A percentile compares a stretch with the other conserved stretches of the same genome.
These are phyloP conservation scores for Prinia subflava DNA, from an alignment of 2,113 vertebrate genomes.

Conservation along the genomic window DNA sequence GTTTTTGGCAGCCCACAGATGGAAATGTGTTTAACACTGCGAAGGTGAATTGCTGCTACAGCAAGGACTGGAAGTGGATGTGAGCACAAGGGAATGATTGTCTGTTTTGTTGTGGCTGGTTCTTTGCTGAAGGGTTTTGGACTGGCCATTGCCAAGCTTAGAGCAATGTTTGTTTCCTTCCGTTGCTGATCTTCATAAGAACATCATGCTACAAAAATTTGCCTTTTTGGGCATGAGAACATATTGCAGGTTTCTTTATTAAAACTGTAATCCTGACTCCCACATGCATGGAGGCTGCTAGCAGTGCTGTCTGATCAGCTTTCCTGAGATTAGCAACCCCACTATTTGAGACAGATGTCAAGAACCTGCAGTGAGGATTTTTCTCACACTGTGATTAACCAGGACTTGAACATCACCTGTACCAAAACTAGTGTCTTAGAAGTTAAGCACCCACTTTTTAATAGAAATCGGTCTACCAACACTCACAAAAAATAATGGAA, in stretches of 20 bases:
- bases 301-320: background rate
- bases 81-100: constrained; percentile 2
- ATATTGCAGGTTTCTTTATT: background rate
- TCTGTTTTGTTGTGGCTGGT: background rate
- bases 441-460: background rate
- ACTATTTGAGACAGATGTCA: background rate
- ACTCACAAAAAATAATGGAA: background rate
- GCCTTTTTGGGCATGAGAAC: background rate
- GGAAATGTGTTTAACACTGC: background rate
- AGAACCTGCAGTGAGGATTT: background rate
- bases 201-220: background rate
- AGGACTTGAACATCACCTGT: background rate
- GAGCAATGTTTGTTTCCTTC: background rate
- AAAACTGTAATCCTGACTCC: background rate
- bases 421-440: background rate
- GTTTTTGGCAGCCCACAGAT: constrained; percentile 19
- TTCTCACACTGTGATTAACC: background rate
- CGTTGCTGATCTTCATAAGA: background rate
- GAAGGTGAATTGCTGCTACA: background rate
- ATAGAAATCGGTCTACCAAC: background rate
- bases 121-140: constrained; percentile 25
- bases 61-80: background rate
- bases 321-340: background rate
- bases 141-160: background rate
- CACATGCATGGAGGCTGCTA: accelerated